Percentiles rank a stretch among this genome's conserved stretches.
These are phyloP conservation scores for Caenorhabditis imperialis DNA, from an alignment of 2,888 invertebrate species.

Conservation along the genomic window DNA sequence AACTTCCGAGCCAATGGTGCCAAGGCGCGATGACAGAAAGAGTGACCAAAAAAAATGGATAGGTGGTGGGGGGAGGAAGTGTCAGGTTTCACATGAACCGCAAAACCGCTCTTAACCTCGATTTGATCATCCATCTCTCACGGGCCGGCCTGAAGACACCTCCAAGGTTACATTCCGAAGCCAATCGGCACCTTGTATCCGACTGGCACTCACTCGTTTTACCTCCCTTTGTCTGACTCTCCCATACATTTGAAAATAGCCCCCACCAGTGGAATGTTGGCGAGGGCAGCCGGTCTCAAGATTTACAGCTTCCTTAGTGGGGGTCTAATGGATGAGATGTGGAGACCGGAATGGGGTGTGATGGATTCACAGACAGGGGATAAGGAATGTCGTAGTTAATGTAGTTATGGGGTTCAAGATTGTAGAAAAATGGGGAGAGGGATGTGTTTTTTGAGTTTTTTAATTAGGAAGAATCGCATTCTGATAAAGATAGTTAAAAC, in stretches of 20 bases:
- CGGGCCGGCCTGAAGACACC: background rate
- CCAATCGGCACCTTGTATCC: constrained; percentile 50
- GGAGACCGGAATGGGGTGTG: background rate
- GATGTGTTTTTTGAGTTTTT: no score
- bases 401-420: no score
- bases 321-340: constrained; percentile 1
- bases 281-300: constrained; percentile 30
- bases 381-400: no score
- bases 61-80: constrained; percentile 12
- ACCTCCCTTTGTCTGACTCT: constrained; percentile 21
- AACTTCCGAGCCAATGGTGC: no score
- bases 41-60: background rate
- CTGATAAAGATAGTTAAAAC: no score
- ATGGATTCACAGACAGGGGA: background rate
- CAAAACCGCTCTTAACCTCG: constrained; percentile 53
- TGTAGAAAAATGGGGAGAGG: no score
- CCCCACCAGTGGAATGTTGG: constrained; percentile 9
- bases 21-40: no score
- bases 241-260: constrained; percentile 38
- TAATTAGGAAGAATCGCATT: no score
- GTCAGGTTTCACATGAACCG: constrained; percentile 42
- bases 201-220: constrained; percentile 37
- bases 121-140: constrained; percentile 43
- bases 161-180: constrained; percentile 53
- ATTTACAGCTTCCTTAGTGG: constrained; percentile 46